These are phyloP conservation scores for Brienomyrus brachyistius DNA, from an alignment of 2,113 vertebrate genomes.

Conservation along the genomic window DNA sequence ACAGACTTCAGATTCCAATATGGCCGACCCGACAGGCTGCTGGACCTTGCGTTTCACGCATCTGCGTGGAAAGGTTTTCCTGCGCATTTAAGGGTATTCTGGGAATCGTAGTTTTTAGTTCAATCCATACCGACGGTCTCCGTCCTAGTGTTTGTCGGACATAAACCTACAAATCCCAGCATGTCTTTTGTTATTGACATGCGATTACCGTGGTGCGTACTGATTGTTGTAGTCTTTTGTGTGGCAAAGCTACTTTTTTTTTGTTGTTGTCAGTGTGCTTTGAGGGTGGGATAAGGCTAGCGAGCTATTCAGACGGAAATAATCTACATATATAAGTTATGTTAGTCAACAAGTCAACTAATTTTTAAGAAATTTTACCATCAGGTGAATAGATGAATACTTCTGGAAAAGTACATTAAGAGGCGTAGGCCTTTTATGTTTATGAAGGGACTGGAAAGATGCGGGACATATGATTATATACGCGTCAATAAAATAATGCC, in stretches of 20 bases:
- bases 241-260: neutral
- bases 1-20: conserved; percentile 71
- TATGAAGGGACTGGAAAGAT: neutral
- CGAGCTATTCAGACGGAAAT: neutral
- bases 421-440: neutral
- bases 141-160: no score
- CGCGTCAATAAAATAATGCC: neutral
- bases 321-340: neutral
- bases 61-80: conserved; percentile 18
- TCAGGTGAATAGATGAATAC: neutral
- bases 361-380: neutral
- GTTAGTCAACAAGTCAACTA: neutral
- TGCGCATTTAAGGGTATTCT: conserved; percentile 20
- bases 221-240: conserved; percentile 3
- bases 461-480: neutral
- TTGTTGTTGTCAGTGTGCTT: neutral
- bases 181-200: neutral
- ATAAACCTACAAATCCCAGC: conserved; percentile 5
- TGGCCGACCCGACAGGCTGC: conserved; percentile 57
- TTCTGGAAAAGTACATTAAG: neutral
- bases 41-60: conserved; percentile 46
- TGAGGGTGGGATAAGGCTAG: neutral
- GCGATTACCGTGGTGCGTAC: neutral
- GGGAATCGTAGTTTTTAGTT: conserved; percentile 51
- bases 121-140: no score